A percentile compares a stretch with the other conserved stretches of the same genome.
phyloP scores from a whole-genome alignment of 2,797 vertebrate genomes.

The Sebastes nivosus region DNA sequence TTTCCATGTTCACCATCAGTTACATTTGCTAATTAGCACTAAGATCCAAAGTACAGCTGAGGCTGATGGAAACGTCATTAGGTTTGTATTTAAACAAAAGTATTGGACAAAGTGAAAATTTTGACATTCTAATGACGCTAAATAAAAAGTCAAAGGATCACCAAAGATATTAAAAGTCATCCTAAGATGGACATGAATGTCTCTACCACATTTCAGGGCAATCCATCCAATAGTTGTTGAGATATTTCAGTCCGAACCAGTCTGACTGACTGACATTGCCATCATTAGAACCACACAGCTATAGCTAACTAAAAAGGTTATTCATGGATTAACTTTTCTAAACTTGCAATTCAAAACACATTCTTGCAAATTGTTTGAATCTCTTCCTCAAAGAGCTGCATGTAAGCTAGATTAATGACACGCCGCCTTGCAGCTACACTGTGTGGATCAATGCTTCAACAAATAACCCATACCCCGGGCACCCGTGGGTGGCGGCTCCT shows the following conservation, averaged over 20 bases:
- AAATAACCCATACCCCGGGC: slow-evolving; percentile 59
- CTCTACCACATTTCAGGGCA: background rate
- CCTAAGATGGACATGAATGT: background rate
- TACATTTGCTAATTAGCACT: background rate
- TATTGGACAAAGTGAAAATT: background rate
- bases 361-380: slow-evolving; percentile 9
- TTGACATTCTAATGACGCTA: background rate
- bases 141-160: background rate
- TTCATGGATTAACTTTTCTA: background rate
- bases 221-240: background rate
- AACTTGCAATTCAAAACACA: background rate
- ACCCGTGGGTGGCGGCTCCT: slow-evolving; percentile 7
- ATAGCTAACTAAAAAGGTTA: background rate
- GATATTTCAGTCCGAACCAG: background rate
- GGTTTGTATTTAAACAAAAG: background rate
- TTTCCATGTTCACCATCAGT: background rate
- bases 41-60: background rate
- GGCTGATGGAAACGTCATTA: background rate
- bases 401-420: slow-evolving; percentile 37
- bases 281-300: background rate
- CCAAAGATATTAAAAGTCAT: background rate
- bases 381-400: slow-evolving; percentile 24
- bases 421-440: slow-evolving; percentile 11
- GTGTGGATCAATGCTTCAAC: slow-evolving; percentile 50
- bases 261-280: background rate